Percentiles rank a stretch among this genome's conserved stretches.
phyloP scores from a whole-genome alignment of 2,888 invertebrate genomes.

The Eupithecia dodoneata region DNA sequence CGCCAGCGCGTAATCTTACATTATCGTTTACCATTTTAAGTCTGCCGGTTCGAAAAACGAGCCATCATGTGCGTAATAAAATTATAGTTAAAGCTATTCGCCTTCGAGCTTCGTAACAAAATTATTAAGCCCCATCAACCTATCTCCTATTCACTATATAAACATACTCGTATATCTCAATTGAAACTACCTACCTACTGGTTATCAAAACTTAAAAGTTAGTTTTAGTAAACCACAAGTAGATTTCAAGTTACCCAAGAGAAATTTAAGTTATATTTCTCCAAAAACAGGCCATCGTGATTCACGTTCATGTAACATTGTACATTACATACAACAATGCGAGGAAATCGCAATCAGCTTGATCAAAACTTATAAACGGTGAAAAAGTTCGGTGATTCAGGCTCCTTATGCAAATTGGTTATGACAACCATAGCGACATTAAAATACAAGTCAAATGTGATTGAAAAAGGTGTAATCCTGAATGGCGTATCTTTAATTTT shows the following conservation, averaged over 20 bases:
- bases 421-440: constrained; percentile 39
- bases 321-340: constrained; percentile 45
- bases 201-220: not conserved
- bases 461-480: constrained; percentile 42
- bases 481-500: not conserved
- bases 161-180: constrained; percentile 1
- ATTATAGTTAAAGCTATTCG: not conserved
- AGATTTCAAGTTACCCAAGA: not conserved
- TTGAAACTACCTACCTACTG: not conserved
- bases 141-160: not conserved
- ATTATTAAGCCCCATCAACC: constrained; percentile 1
- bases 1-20: constrained; percentile 26
- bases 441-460: constrained; percentile 28
- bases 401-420: constrained; percentile 42
- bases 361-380: constrained; percentile 53
- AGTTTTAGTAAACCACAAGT: not conserved
- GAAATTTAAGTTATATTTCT: constrained; percentile 25
- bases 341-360: constrained; percentile 54
- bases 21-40: constrained; percentile 40
- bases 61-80: constrained; percentile 25
- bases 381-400: constrained; percentile 49
- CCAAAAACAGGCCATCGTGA: constrained; percentile 56
- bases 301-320: constrained; percentile 50
- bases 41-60: constrained; percentile 41
- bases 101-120: not conserved